phyloP scores from a whole-genome alignment of 1,140 invertebrate species.

The Dendroctonus valens region DNA sequence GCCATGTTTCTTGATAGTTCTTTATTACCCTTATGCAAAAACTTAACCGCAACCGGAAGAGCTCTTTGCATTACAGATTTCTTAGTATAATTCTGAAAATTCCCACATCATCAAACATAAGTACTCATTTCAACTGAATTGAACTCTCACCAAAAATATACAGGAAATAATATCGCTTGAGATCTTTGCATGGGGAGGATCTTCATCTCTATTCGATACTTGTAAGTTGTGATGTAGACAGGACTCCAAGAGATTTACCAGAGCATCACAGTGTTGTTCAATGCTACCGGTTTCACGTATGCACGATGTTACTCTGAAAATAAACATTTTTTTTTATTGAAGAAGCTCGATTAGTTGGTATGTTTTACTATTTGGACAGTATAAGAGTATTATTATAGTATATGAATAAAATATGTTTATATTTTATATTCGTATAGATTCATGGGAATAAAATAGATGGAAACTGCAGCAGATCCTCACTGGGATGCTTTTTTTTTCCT shows the following conservation, averaged over 20 bases:
- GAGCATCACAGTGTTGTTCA: conserved; percentile 77
- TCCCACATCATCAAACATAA: no score
- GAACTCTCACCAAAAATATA: conserved; percentile 78
- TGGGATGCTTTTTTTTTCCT: no score
- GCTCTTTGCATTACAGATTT: conserved; percentile 85
- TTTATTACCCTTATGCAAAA: conserved; percentile 84
- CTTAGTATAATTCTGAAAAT: conserved; percentile 80
- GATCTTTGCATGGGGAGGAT: conserved; percentile 94
- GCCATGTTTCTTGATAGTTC: conserved; percentile 88
- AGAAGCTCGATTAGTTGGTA: no score
- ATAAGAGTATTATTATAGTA: no score
- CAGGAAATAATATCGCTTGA: conserved; percentile 91
- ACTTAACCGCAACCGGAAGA: conserved; percentile 86
- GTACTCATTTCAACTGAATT: neutral
- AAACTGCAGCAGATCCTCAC: no score
- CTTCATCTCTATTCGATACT: conserved; percentile 74
- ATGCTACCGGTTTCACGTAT: conserved; percentile 87
- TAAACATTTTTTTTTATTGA: no score
- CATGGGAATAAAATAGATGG: no score
- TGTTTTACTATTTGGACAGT: no score
- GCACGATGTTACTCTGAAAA: conserved; percentile 72
- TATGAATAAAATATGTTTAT: no score
- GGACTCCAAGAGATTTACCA: conserved; percentile 81
- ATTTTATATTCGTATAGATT: no score
- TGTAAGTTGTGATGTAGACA: conserved; percentile 86